A percentile compares a stretch with the other conserved stretches of the same genome.
Conservation (phyloP, 2,888 invertebrate genomes). For the Eristalis intricaria region DNA sequence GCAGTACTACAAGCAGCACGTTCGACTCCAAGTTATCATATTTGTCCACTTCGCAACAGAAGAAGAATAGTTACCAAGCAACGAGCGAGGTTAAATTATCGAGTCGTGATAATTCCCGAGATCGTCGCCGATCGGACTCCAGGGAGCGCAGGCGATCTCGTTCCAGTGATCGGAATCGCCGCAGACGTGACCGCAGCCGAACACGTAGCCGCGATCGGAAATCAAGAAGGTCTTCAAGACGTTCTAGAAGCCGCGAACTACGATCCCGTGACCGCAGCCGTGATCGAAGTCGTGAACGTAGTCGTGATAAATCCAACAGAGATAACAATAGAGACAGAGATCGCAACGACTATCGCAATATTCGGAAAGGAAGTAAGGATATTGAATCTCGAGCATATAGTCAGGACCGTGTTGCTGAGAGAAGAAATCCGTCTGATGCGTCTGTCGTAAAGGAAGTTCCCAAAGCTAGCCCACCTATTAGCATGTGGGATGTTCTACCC, state of each 20-base stretch:
- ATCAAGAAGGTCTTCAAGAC: conserved; percentile 74
- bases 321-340: conserved; percentile 82
- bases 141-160: conserved; percentile 78
- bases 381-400: conserved; percentile 9
- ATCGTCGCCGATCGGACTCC: conserved; percentile 79
- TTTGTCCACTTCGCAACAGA: conserved; percentile 57
- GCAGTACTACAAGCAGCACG: conserved; percentile 81
- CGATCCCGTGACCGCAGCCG: conserved; percentile 80
- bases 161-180: conserved; percentile 79
- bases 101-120: conserved; percentile 70
- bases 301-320: conserved; percentile 74
- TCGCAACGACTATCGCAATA: conserved; percentile 79
- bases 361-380: conserved; percentile 43
- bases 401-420: conserved; percentile 36
- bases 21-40: conserved; percentile 46
- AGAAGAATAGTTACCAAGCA: conserved; percentile 29
- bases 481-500: conserved; percentile 48
- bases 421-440: conserved; percentile 28
- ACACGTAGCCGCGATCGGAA: conserved; percentile 83
- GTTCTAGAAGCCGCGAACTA: conserved; percentile 74
- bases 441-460: conserved; percentile 27
- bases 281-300: conserved; percentile 83
- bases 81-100: conserved; percentile 5
- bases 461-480: not conserved
- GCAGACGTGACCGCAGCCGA: conserved; percentile 78